Conservation (phyloP, 23 tunicate species). For the Phallusia fumigata region DNA sequence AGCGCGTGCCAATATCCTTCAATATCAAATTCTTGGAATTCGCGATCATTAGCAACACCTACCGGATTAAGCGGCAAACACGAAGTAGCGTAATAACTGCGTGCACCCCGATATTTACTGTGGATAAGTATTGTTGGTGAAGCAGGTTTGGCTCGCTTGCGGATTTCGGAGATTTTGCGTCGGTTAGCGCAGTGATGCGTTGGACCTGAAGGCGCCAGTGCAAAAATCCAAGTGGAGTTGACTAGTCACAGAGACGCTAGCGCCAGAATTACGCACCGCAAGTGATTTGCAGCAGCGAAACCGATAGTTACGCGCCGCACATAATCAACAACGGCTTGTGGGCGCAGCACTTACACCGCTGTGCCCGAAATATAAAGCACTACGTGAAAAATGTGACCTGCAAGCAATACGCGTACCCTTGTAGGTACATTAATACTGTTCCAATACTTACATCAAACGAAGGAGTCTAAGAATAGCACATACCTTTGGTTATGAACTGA, state of each 20-base stretch:
- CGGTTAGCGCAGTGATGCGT: constrained; percentile 13
- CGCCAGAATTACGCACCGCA: constrained; percentile 16
- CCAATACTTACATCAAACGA: background rate
- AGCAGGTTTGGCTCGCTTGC: background rate
- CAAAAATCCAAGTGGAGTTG: constrained; percentile 12
- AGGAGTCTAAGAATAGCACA: background rate
- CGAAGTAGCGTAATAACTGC: no score
- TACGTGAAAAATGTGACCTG: background rate
- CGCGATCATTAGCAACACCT: background rate
- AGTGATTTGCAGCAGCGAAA: constrained; percentile 2
- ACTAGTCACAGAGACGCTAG: constrained; percentile 9
- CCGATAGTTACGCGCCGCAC: background rate
- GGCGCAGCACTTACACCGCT: no score
- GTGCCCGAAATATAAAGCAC: no score
- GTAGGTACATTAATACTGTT: background rate
- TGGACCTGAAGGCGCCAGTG: constrained; percentile 6
- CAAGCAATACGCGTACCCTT: background rate
- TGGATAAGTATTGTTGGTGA: background rate
- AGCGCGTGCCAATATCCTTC: constrained; percentile 1
- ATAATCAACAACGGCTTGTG: background rate
- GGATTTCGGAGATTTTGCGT: constrained; percentile 6
- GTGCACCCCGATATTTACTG: background rate
- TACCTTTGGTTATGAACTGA: constrained; percentile 32
- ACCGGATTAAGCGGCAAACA: background rate
- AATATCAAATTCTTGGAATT: background rate